These are phyloP conservation scores for Bedellia somnulentella DNA, from an alignment of 2,888 invertebrate genomes.

Conservation along the genomic window DNA sequence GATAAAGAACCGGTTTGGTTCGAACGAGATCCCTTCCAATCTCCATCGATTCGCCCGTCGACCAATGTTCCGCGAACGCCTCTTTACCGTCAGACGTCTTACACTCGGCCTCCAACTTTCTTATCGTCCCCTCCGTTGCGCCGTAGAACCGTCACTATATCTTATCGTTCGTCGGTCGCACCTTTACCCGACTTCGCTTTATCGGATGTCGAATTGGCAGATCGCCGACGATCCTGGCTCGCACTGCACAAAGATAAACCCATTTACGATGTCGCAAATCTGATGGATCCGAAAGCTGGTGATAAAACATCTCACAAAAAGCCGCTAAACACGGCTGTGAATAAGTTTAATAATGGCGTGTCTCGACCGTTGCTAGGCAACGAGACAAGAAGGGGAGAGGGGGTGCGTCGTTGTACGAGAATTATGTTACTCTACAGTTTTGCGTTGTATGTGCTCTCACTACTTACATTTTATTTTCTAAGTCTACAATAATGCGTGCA, in stretches of 20 bases:
- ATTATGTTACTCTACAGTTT: constrained; percentile 60
- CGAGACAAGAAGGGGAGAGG: constrained; percentile 8
- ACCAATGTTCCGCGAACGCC: constrained; percentile 13
- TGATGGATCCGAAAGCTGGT: neutral
- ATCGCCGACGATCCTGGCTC: too few species aligned
- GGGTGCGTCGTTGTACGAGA: constrained; percentile 41
- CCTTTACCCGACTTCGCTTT: constrained; percentile 20
- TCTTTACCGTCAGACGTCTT: constrained; percentile 16
- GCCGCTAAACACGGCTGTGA: constrained; percentile 8
- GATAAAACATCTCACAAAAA: constrained; percentile 16
- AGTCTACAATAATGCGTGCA: constrained; percentile 21
- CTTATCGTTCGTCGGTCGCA: constrained; percentile 11
- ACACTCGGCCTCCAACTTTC: constrained; percentile 13
- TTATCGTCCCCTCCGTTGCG: constrained; percentile 12
- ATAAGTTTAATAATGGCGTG: neutral
- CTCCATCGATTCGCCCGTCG: constrained; percentile 7
- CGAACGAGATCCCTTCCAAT: constrained; percentile 5
- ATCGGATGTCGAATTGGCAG: constrained; percentile 14
- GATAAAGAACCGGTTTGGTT: too few species aligned
- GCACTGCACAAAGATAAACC: too few species aligned
- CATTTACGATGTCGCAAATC: too few species aligned
- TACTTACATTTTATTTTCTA: constrained; percentile 45
- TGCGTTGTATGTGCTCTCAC: constrained; percentile 31
- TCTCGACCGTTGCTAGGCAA: constrained; percentile 5
- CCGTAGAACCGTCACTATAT: constrained; percentile 12